phyloP scores from a whole-genome alignment of 2,888 invertebrate genomes.

The Caenorhabditis sp. region DNA sequence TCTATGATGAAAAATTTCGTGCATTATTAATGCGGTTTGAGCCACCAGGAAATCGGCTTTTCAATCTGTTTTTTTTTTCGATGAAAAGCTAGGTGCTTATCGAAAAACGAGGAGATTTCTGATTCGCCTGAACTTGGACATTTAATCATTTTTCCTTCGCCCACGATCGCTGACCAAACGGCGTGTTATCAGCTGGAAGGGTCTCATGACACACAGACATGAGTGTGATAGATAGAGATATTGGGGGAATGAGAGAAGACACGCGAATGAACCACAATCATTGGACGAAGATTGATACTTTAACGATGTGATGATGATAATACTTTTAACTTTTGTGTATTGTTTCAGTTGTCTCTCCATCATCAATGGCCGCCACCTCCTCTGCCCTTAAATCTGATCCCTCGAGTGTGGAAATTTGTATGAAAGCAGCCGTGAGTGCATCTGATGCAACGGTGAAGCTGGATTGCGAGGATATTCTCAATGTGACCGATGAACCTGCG shows the following conservation, averaged over 20 bases:
- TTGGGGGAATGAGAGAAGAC: neutral
- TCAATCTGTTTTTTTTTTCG: neutral
- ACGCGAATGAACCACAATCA: neutral
- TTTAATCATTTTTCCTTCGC: constrained; percentile 3
- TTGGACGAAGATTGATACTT: neutral
- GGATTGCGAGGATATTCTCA: constrained; percentile 72
- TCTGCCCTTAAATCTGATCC: constrained; percentile 54
- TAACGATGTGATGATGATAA: neutral
- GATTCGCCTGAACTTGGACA: constrained; percentile 6
- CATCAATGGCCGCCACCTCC: constrained; percentile 66
- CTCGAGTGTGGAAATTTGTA: constrained; percentile 66
- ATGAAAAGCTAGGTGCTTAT: neutral
- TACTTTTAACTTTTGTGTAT: neutral
- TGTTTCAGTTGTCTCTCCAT: constrained; percentile 65
- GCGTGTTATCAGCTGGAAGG: constrained; percentile 1
- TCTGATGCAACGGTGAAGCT: constrained; percentile 76
- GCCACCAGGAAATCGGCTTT: neutral
- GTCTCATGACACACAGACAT: constrained; percentile 12
- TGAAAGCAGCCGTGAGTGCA: constrained; percentile 73
- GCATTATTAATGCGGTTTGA: constrained; percentile 38
- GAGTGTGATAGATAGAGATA: neutral
- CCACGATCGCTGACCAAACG: constrained; percentile 16
- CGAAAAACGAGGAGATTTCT: neutral
- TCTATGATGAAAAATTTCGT: constrained; percentile 7
- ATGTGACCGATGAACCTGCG: constrained; percentile 48